A percentile compares a stretch with the other conserved stretches of the same genome.
phyloP scores from a whole-genome alignment of 2,888 invertebrate genomes.

The Argyresthia goedartella region DNA sequence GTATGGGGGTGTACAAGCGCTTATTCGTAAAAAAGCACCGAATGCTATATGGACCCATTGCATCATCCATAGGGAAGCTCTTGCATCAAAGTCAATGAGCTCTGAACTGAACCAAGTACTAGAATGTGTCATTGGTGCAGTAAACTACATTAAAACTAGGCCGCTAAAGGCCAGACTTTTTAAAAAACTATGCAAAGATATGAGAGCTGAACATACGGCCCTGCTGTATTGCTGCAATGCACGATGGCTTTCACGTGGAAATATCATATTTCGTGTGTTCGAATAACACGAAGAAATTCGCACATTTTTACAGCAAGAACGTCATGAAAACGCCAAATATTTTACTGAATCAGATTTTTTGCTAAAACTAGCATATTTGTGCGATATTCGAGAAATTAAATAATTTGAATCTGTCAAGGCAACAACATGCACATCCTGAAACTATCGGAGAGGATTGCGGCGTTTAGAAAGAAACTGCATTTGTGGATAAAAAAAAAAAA shows the following conservation, averaged over 20 bases:
- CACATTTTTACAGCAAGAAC: neutral
- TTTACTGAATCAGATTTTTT: neutral
- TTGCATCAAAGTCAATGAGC: too few species aligned
- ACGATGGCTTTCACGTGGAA: conserved; percentile 1
- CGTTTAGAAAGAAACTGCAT: conserved; percentile 9
- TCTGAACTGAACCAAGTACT: too few species aligned
- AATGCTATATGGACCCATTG: too few species aligned
- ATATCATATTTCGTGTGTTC: conserved; percentile 8
- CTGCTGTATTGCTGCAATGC: too few species aligned
- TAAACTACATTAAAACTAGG: too few species aligned
- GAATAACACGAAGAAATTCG: conserved; percentile 5
- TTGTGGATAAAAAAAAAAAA: conserved; percentile 15
- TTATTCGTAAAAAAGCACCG: too few species aligned
- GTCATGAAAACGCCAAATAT: conserved; percentile 1
- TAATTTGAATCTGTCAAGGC: conserved; percentile 7
- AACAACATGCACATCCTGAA: conserved; percentile 10
- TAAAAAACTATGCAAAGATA: too few species aligned
- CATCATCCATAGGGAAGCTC: too few species aligned
- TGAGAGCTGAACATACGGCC: too few species aligned
- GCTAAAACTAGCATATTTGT: conserved; percentile 5
- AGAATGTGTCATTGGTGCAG: too few species aligned
- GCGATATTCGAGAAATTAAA: conserved; percentile 8
- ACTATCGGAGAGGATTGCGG: conserved; percentile 10
- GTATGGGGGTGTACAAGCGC: too few species aligned
- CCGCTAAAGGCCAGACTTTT: too few species aligned